Conservation (phyloP, 2,113 vertebrate genomes). For the Saccopteryx bilineata region DNA sequence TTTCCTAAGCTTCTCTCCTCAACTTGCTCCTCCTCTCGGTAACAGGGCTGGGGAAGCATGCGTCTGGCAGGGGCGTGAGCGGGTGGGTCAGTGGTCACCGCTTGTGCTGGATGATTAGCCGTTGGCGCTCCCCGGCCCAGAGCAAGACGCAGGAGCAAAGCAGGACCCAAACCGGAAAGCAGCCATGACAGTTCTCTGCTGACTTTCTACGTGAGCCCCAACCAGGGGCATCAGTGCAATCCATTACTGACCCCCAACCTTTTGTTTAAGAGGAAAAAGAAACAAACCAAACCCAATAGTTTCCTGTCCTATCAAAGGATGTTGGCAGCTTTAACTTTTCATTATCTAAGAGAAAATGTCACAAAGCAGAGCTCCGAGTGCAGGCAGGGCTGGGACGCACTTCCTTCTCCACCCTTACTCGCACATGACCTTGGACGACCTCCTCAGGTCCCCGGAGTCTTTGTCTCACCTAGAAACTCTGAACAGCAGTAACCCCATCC, state of each 20-base stretch:
- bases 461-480: neutral
- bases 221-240: neutral
- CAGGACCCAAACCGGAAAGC: neutral
- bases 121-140: neutral
- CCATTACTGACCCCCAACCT: neutral
- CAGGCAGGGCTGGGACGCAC: accelerated
- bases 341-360: neutral
- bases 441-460: neutral
- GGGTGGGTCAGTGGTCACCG: neutral
- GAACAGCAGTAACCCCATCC: neutral
- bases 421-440: neutral
- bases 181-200: neutral
- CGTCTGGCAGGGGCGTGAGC: neutral
- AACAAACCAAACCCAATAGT: neutral
- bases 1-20: slow-evolving; percentile 57
- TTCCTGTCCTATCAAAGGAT: neutral
- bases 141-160: neutral
- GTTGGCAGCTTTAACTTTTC: neutral
- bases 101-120: neutral
- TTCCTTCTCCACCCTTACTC: neutral
- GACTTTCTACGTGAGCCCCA: no score
- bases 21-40: slow-evolving; percentile 10
- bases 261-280: neutral
- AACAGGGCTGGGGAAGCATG: slow-evolving; percentile 39
- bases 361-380: neutral